These are phyloP conservation scores for Hemiprocne comata DNA, from an alignment of 2,113 vertebrate genomes.

Conservation along the genomic window DNA sequence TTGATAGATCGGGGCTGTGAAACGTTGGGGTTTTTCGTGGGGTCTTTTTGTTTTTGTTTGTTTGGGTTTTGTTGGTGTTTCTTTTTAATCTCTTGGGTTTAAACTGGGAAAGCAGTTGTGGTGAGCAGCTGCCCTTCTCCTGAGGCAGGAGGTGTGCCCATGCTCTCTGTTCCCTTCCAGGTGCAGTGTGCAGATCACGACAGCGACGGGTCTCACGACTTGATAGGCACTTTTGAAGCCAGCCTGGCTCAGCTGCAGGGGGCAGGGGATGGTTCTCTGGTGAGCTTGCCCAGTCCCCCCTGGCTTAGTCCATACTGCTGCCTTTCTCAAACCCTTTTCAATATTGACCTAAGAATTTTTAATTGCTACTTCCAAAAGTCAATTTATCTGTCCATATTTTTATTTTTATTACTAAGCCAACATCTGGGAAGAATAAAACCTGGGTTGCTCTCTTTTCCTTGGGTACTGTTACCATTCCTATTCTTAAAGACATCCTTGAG, in stretches of 20 bases:
- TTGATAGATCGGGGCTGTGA: background rate
- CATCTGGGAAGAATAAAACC: background rate
- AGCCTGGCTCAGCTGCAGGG: constrained; percentile 84
- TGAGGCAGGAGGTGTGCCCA: background rate
- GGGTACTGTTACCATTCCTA: background rate
- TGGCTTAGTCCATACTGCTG: background rate
- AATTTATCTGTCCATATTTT: background rate
- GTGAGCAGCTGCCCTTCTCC: constrained; percentile 1
- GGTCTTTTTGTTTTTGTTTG: background rate
- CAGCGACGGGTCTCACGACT: constrained; percentile 89
- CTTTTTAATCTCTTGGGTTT: background rate
- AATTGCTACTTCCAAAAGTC: background rate
- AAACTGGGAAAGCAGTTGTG: background rate
- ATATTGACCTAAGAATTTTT: background rate
- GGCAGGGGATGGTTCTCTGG: constrained; percentile 69
- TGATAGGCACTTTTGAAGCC: constrained; percentile 88
- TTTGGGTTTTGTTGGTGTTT: background rate
- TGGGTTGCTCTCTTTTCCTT: background rate
- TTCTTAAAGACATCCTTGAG: background rate
- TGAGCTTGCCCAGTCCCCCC: constrained; percentile 68
- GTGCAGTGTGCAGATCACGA: constrained; percentile 88
- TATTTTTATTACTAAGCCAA: background rate
- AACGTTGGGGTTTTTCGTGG: background rate
- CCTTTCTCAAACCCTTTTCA: background rate
- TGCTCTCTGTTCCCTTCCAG: constrained; percentile 67